phyloP scores from a whole-genome alignment of 2,113 vertebrate species.

The Laticauda laticaudata region DNA sequence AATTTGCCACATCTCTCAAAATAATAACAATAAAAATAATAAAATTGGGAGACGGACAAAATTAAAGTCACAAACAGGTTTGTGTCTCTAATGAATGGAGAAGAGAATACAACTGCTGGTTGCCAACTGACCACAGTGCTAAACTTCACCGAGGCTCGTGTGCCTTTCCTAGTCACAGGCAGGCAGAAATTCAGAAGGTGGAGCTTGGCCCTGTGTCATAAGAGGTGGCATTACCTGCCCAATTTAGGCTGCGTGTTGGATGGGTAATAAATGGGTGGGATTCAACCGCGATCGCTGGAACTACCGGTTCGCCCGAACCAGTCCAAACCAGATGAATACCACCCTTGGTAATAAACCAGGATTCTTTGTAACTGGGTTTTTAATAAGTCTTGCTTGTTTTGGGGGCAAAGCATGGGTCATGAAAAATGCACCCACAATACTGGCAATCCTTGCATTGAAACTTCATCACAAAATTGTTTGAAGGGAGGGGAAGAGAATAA shows the following conservation, averaged over 20 bases:
- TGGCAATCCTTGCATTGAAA: background rate
- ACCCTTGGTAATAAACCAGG: background rate
- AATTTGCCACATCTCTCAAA: slow-evolving; percentile 56
- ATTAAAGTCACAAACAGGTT: slow-evolving; percentile 37
- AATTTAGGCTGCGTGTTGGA: background rate
- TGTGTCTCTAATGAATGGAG: slow-evolving; percentile 15
- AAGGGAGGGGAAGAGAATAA: background rate
- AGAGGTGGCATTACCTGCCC: background rate
- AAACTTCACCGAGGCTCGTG: background rate
- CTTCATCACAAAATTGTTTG: slow-evolving; percentile 16
- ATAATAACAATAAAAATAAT: background rate
- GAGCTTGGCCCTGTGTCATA: background rate
- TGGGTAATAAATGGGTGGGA: background rate
- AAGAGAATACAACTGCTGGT: slow-evolving; percentile 21
- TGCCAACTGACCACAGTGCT: background rate
- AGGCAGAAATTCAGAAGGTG: background rate
- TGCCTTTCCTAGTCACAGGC: background rate
- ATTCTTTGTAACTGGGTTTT: background rate
- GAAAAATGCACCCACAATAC: background rate
- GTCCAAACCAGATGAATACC: too few species aligned
- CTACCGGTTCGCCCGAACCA: too few species aligned
- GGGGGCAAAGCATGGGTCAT: background rate
- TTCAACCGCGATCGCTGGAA: too few species aligned
- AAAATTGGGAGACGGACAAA: slow-evolving; percentile 28
- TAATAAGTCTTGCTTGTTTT: background rate